A percentile compares a stretch with the other conserved stretches of the same genome.
These are phyloP conservation scores for Xanthia icteritia DNA, from an alignment of 2,888 invertebrate species.

Conservation along the genomic window DNA sequence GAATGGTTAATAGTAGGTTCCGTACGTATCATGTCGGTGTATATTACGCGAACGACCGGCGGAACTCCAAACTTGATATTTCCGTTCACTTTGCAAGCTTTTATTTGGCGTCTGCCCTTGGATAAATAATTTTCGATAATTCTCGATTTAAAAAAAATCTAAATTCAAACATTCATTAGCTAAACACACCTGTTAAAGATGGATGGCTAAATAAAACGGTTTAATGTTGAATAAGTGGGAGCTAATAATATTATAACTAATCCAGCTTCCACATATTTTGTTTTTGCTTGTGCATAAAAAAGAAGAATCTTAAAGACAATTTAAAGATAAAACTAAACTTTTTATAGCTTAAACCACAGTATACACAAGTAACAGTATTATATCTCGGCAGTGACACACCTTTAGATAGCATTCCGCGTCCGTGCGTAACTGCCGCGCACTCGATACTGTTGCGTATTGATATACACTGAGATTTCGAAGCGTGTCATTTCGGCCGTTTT, in stretches of 20 bases:
- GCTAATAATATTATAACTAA: background rate
- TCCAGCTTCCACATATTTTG: background rate
- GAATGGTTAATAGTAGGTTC: constrained; percentile 79
- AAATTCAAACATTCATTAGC: background rate
- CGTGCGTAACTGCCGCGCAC: too few species aligned
- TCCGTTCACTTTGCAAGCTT: constrained; percentile 72
- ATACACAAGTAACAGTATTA: too few species aligned
- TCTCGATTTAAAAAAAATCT: constrained; percentile 14
- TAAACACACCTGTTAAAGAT: background rate
- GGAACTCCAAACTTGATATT: constrained; percentile 85
- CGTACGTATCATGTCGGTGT: constrained; percentile 84
- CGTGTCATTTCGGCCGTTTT: too few species aligned
- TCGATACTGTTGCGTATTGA: too few species aligned
- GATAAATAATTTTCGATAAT: constrained; percentile 9
- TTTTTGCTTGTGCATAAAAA: background rate
- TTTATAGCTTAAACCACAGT: background rate
- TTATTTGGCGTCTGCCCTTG: constrained; percentile 44
- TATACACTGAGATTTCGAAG: too few species aligned
- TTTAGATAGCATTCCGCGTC: too few species aligned
- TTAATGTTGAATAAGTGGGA: background rate
- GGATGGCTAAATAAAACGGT: background rate
- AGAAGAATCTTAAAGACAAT: background rate
- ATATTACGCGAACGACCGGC: constrained; percentile 75
- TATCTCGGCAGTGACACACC: too few species aligned
- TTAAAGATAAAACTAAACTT: background rate